Evolutionary conservation across 2,888 invertebrate genomes (phyloP).

Genomic region (Autographa pulchrina): DNA sequence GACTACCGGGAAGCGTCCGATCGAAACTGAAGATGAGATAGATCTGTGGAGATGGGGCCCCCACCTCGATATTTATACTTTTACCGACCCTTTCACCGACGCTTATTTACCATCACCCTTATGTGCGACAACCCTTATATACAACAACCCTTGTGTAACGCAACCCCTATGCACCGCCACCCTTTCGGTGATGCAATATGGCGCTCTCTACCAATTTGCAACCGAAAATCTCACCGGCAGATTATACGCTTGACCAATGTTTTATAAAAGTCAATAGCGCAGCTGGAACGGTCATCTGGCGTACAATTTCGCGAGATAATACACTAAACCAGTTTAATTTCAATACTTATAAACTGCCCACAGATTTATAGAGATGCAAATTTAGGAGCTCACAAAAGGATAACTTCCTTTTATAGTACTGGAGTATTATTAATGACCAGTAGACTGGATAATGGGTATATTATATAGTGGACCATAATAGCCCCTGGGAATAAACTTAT

Average conservation of each 20-base stretch:
- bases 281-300: not conserved
- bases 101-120: no score
- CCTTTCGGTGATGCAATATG: not conserved
- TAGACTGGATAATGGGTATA: not conserved
- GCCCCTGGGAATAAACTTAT: not conserved
- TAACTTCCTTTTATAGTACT: not conserved
- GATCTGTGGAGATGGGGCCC: not conserved
- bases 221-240: not conserved
- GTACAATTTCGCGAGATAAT: not conserved
- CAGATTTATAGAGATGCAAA: constrained; percentile 5
- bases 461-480: not conserved
- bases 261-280: not conserved
- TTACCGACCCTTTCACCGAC: no score
- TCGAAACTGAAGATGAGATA: not conserved
- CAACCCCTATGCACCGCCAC: not conserved
- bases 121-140: no score
- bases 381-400: not conserved
- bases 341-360: not conserved
- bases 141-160: not conserved
- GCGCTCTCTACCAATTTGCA: not conserved
- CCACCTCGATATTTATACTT: not conserved
- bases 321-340: constrained; percentile 1
- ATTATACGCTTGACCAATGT: constrained; percentile 1
- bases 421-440: not conserved
- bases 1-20: not conserved